Evolutionary conservation across 1,140 invertebrate genomes (phyloP), one percentile per base, ranked within the genome.

Genomic region (Drosophila mojavensis): DNA sequence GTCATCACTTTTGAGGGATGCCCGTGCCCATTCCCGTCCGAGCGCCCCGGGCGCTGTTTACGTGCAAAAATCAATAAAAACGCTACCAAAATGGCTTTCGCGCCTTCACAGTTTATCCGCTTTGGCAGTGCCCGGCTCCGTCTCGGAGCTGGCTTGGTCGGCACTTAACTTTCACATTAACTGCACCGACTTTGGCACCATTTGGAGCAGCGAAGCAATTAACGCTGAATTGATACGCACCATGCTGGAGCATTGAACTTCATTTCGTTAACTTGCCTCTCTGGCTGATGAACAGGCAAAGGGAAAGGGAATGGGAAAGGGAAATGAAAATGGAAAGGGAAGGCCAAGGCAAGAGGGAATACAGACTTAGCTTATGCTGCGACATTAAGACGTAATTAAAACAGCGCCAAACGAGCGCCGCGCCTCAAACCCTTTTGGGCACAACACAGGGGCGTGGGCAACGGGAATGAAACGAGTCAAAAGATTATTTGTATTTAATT

Each of bases 401-500:
- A 91, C 80, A 91, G 88, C 83, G 88, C 82, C 78, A 69, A 83
- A 62, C 61, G 71, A 69, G 75, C 63, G 54, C 63, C 61, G 54
- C 47, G 54, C 36, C 72, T 39, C 60, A 48, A 66, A 65, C 66
- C 78, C 66, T 76, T 78, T 68, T 43, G 4, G 26, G 20, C 20
- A 20, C 4, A 36, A 10, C 20, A 10, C 20, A 24, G 20, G 3
- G 11, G 45, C 53, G 56, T 5, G 15, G 17, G 20, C 54, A 1
- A 39, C 20, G 24, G 48, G 45, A 9, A 50, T 48, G 33, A 50
- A 64, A 61, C 72, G 79, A 88, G 84, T 89, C 84, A 83, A 88
- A 89, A 88, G 84, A 88, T 88, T 88, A 88, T 88, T 88, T 88
- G 84, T 88, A 89, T 89, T 88, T 84, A 84, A 89, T 88, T 88